phyloP scores from a whole-genome alignment of 2,888 invertebrate genomes.

The Dasypolia templi region DNA sequence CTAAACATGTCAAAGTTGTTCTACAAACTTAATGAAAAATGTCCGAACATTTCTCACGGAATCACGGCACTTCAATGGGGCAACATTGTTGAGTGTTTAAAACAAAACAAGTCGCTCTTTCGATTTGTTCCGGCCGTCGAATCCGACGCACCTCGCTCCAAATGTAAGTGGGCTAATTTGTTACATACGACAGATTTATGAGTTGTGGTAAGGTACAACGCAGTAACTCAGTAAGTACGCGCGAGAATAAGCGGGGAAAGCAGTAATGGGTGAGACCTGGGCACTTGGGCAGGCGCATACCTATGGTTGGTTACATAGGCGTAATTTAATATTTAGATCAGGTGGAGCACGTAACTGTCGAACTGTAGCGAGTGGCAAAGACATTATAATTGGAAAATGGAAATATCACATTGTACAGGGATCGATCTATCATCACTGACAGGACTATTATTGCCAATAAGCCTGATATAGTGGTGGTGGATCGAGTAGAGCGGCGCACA shows the following conservation, averaged over 20 bases:
- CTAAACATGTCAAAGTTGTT: conserved; percentile 53
- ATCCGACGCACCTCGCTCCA: conserved; percentile 65
- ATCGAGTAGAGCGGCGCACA: no score
- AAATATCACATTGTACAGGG: no score
- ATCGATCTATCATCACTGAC: no score
- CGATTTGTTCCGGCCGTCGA: conserved; percentile 78
- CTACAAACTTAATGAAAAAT: conserved; percentile 70
- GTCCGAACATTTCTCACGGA: conserved; percentile 78
- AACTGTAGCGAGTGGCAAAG: conserved; percentile 34
- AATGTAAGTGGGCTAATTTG: conserved; percentile 78
- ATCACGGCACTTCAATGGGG: conserved; percentile 77
- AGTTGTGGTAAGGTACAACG: conserved; percentile 66
- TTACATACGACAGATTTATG: conserved; percentile 83
- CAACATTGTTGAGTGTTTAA: conserved; percentile 76
- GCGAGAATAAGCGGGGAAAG: conserved; percentile 70
- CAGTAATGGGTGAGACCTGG: conserved; percentile 74
- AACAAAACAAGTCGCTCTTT: conserved; percentile 76
- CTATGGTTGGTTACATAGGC: conserved; percentile 27
- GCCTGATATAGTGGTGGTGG: no score
- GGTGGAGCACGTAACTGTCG: conserved; percentile 43
- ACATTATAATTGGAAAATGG: no score
- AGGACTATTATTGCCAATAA: no score
- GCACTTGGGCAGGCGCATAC: conserved; percentile 60
- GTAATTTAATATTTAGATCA: conserved; percentile 57
- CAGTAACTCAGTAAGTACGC: conserved; percentile 26